These are phyloP conservation scores for Agrotis segetum DNA, from an alignment of 2,888 invertebrate genomes.

Conservation along the genomic window DNA sequence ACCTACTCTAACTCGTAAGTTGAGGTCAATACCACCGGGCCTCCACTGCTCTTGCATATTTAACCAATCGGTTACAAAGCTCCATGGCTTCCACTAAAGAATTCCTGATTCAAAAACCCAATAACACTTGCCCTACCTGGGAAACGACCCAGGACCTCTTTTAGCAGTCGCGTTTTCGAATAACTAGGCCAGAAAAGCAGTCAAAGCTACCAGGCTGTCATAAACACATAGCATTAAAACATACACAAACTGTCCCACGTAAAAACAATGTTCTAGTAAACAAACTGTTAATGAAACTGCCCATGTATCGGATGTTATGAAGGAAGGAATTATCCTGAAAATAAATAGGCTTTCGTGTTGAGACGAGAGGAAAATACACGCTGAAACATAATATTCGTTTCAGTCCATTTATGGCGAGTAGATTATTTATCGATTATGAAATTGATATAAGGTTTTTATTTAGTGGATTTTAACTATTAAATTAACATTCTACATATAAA, in stretches of 20 bases:
- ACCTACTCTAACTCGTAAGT: no score
- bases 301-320: conserved; percentile 1
- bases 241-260: not conserved
- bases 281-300: conserved; percentile 5
- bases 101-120: no score
- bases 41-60: no score
- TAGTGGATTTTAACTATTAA: no score
- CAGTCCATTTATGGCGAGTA: not conserved
- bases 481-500: no score
- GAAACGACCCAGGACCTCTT: no score
- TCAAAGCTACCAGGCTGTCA: conserved; percentile 13
- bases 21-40: no score
- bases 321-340: conserved; percentile 13
- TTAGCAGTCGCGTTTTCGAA: no score
- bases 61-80: no score
- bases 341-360: conserved; percentile 6
- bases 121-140: no score
- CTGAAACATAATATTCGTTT: conserved; percentile 8
- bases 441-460: not conserved
- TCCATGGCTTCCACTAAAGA: no score
- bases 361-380: conserved; percentile 25
- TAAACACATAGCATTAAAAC: not conserved
- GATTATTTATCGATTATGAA: conserved; percentile 12
- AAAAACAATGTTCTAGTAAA: not conserved
- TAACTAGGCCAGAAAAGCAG: no score